A percentile compares a stretch with the other conserved stretches of the same genome.
Conservation (phyloP, 2,888 invertebrate genomes). For the Flexamia atlantica region DNA sequence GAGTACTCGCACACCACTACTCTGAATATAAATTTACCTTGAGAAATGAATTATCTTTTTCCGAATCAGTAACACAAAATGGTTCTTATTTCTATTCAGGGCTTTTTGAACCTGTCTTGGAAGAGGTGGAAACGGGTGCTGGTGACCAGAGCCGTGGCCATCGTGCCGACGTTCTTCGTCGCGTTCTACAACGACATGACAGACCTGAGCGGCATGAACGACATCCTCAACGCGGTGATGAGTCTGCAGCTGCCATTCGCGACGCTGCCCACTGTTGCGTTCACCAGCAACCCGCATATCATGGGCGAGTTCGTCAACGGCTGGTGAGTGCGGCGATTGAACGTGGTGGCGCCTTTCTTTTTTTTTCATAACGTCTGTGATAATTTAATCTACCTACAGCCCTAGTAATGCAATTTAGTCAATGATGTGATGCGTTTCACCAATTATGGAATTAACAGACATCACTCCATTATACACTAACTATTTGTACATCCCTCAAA, state of each 20-base stretch:
- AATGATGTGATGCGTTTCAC: too few species aligned
- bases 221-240: conserved; percentile 91
- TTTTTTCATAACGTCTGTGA: too few species aligned
- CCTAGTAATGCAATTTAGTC: too few species aligned
- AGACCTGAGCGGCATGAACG: conserved; percentile 88
- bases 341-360: too few species aligned
- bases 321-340: conserved; percentile 76
- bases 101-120: conserved; percentile 91
- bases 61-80: too few species aligned
- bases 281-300: conserved; percentile 85
- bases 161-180: conserved; percentile 83
- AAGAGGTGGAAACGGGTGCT: conserved; percentile 91
- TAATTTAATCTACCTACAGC: too few species aligned
- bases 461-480: too few species aligned
- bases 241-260: conserved; percentile 92
- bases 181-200: conserved; percentile 82
- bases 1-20: too few species aligned
- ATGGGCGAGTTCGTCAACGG: conserved; percentile 93
- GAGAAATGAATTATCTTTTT: too few species aligned
- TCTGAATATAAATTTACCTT: too few species aligned
- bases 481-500: too few species aligned
- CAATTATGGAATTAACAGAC: too few species aligned
- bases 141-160: conserved; percentile 90
- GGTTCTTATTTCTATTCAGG: conserved; percentile 77
- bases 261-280: conserved; percentile 89